A percentile compares a stretch with the other conserved stretches of the same genome.
Conservation (phyloP, 23 tunicate genomes). For the Halocynthia aurantium region DNA sequence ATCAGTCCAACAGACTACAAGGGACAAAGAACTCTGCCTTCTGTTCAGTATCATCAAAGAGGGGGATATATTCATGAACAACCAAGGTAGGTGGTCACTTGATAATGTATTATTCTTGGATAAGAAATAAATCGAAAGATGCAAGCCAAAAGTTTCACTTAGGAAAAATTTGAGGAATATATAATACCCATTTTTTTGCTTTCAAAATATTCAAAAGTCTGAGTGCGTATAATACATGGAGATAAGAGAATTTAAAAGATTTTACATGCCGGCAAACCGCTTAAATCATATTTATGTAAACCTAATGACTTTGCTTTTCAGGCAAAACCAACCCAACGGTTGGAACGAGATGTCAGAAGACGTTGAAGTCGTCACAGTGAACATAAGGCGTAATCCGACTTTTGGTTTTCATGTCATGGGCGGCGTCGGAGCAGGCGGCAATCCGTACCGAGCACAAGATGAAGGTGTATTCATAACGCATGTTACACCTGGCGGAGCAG, state of each 20-base stretch:
- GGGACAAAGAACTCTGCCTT: conserved; percentile 16
- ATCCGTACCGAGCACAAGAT: conserved; percentile 78
- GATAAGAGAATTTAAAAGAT: too few species aligned
- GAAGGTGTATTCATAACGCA: conserved; percentile 87
- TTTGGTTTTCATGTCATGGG: conserved; percentile 95
- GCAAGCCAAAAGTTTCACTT: too few species aligned
- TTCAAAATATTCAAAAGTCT: background rate
- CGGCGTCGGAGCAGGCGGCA: conserved; percentile 78
- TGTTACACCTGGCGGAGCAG: conserved; percentile 82
- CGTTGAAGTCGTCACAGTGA: conserved; percentile 70
- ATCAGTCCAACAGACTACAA: conserved; percentile 4
- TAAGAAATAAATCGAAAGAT: too few species aligned
- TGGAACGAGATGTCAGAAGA: conserved; percentile 59
- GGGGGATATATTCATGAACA: conserved; percentile 11
- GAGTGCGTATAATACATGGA: background rate
- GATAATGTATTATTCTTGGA: too few species aligned
- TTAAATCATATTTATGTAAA: background rate
- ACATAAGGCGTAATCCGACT: conserved; percentile 76
- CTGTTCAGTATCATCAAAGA: conserved; percentile 3
- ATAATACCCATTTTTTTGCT: background rate
- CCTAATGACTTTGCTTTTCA: background rate
- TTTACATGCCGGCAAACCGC: background rate
- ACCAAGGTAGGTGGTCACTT: conserved; percentile 5
- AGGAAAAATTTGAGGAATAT: too few species aligned
- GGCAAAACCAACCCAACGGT: conserved; percentile 12